Evolutionary conservation across 2,797 vertebrate species (phyloP).

Genomic region (Characodon lateralis): DNA sequence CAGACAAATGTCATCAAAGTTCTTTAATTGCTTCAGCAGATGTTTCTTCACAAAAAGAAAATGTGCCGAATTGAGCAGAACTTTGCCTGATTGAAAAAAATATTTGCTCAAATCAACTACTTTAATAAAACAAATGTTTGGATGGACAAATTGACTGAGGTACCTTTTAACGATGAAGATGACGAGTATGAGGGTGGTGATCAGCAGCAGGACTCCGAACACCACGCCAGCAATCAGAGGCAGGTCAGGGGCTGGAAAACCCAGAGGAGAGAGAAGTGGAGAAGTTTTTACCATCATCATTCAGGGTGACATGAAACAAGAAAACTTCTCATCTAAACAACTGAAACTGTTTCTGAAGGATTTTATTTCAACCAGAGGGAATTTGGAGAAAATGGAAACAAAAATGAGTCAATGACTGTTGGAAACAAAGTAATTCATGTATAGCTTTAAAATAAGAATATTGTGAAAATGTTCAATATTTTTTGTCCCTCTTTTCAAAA

Average conservation of each 20-base stretch:
- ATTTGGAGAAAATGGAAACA: background rate
- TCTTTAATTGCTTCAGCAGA: background rate
- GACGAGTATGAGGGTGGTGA: background rate
- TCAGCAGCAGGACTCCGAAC: slow-evolving; percentile 14
- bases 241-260: background rate
- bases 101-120: background rate
- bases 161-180: slow-evolving; percentile 43
- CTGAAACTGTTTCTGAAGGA: background rate
- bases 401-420: background rate
- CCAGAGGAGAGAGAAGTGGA: too few species aligned
- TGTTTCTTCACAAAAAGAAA: background rate
- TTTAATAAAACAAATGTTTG: background rate
- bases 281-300: background rate
- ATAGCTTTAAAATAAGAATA: too few species aligned
- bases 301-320: background rate
- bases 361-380: background rate
- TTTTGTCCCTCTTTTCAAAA: too few species aligned
- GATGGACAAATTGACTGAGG: background rate
- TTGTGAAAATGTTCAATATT: too few species aligned
- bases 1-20: background rate
- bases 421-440: too few species aligned
- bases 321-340: background rate
- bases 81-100: background rate
- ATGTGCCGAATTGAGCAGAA: background rate
- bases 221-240: background rate